Evolutionary conservation across 2,888 invertebrate species (phyloP).

Genomic region (Chrysotoxum bicinctum): DNA sequence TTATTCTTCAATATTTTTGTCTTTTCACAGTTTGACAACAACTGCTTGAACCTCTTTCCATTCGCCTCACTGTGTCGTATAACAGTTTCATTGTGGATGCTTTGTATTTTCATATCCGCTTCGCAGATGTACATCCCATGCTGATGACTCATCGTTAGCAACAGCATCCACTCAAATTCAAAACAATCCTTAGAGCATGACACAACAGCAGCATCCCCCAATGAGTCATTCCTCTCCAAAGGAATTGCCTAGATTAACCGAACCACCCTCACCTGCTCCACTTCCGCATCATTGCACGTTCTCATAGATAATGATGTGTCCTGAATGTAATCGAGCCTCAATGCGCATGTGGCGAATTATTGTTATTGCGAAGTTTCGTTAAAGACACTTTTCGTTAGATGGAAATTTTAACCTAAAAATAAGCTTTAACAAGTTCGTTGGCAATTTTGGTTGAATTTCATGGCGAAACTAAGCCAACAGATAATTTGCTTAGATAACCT

Average conservation of each 20-base stretch:
- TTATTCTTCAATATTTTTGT: background rate
- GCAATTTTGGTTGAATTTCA: conserved; percentile 39
- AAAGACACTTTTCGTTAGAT: conserved; percentile 36
- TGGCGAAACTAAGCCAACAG: conserved; percentile 46
- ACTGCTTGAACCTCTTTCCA: conserved; percentile 12
- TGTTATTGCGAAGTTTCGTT: conserved; percentile 43
- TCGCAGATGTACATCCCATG: conserved; percentile 8
- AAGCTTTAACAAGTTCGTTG: conserved; percentile 7
- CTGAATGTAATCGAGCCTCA: conserved; percentile 11
- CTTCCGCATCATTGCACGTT: conserved; percentile 27
- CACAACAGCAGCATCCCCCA: conserved; percentile 47
- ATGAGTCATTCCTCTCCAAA: conserved; percentile 46
- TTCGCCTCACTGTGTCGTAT: conserved; percentile 17
- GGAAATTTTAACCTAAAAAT: conserved; percentile 44
- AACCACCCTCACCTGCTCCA: conserved; percentile 1
- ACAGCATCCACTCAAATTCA: conserved; percentile 60
- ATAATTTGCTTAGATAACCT: conserved; percentile 59
- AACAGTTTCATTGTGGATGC: conserved; percentile 48
- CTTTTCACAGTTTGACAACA: conserved; percentile 35
- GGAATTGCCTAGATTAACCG: conserved; percentile 12
- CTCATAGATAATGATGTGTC: conserved; percentile 14
- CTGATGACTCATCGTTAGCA: conserved; percentile 67
- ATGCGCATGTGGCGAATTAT: conserved; percentile 49
- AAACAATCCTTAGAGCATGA: conserved; percentile 22
- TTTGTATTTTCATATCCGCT: conserved; percentile 1